phyloP scores from a whole-genome alignment of 1,140 invertebrate genomes.

The Drosophila ohnishii region DNA sequence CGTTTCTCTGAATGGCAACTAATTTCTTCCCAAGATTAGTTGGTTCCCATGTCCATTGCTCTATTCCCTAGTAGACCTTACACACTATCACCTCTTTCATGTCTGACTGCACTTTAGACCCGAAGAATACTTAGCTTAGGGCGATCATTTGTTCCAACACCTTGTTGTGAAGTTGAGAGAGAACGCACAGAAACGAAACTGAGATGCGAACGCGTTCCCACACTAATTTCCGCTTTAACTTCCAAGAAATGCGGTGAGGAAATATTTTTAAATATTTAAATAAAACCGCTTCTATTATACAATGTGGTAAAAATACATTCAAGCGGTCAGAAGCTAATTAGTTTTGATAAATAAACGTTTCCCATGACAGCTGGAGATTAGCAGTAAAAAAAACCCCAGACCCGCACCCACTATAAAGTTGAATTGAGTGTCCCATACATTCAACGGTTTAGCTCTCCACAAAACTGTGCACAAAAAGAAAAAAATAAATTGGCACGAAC shows the following conservation, averaged over 20 bases:
- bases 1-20: slow-evolving; percentile 12
- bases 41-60: slow-evolving; percentile 21
- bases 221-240: slow-evolving; percentile 64
- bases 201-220: slow-evolving; percentile 58
- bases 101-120: slow-evolving; percentile 48
- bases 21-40: slow-evolving; percentile 36
- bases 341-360: slow-evolving; percentile 51
- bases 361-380: slow-evolving; percentile 46
- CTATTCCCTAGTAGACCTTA: slow-evolving; percentile 7
- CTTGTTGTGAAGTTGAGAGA: slow-evolving; percentile 28
- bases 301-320: slow-evolving; percentile 44
- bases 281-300: slow-evolving; percentile 58
- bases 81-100: slow-evolving; percentile 46
- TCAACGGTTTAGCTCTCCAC: background rate
- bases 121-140: slow-evolving; percentile 27
- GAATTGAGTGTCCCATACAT: slow-evolving; percentile 12
- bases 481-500: slow-evolving; percentile 29
- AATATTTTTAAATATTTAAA: slow-evolving; percentile 68
- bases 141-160: slow-evolving; percentile 62
- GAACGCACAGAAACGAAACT: slow-evolving; percentile 28
- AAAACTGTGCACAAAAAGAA: slow-evolving; percentile 19
- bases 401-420: slow-evolving; percentile 30
- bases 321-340: slow-evolving; percentile 58
- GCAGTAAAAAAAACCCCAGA: slow-evolving; percentile 21
- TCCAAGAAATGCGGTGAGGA: slow-evolving; percentile 51